Conservation (phyloP, 2,113 vertebrate genomes). For the Laterallus jamaicensis region DNA sequence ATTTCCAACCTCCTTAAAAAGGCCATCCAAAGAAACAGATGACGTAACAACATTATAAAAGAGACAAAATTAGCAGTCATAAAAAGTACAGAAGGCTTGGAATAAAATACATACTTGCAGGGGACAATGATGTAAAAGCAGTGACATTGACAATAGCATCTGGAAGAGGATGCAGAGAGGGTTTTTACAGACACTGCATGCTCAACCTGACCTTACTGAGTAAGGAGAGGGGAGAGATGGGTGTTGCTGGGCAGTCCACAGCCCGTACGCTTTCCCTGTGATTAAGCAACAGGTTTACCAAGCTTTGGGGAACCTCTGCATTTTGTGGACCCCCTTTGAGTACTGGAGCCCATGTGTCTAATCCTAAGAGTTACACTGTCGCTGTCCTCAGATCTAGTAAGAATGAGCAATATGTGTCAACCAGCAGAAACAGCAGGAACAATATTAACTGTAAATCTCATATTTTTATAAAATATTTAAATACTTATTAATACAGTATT, state of each 20-base stretch:
- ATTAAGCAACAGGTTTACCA: neutral
- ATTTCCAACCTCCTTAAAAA: constrained; percentile 13
- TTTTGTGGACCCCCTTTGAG: neutral
- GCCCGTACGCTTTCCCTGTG: neutral
- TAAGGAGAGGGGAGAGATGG: neutral
- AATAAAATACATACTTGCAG: neutral
- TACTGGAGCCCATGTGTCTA: neutral
- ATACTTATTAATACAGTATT: neutral
- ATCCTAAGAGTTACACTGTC: neutral
- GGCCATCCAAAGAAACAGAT: neutral
- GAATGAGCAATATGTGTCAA: neutral
- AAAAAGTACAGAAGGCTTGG: neutral
- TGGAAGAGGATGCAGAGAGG: neutral
- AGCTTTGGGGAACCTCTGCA: neutral
- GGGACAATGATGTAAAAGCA: neutral
- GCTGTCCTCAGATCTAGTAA: neutral
- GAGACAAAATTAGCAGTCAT: constrained; percentile 1
- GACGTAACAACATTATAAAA: neutral
- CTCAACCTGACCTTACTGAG: neutral
- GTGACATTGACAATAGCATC: neutral
- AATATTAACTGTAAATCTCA: neutral
- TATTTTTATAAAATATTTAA: neutral
- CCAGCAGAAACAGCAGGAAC: neutral
- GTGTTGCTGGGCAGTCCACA: neutral
- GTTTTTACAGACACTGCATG: neutral